Conservation (phyloP, 2,797 vertebrate species). For the Malurus splendens region DNA sequence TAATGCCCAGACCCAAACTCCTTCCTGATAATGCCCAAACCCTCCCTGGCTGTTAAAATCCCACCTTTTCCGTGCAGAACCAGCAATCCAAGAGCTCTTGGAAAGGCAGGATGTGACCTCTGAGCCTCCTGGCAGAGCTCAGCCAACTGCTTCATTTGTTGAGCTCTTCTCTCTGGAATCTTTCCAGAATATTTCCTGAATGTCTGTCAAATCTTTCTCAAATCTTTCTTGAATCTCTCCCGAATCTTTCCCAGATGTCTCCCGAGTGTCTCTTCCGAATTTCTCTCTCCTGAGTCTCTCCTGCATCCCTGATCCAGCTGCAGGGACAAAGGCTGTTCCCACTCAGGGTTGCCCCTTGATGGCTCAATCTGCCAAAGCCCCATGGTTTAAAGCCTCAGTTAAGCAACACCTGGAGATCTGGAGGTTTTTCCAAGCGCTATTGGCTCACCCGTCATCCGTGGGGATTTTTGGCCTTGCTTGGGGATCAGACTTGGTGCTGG, state of each 20-base stretch:
- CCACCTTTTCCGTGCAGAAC: neutral
- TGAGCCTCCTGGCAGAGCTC: neutral
- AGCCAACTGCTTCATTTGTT: neutral
- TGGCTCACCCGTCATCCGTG: accelerated
- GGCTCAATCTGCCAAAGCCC: neutral
- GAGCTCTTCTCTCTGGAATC: too few species aligned
- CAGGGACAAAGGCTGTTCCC: accelerated
- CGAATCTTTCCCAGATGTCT: too few species aligned
- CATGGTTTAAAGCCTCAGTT: neutral
- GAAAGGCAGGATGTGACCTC: neutral
- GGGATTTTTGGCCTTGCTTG: neutral
- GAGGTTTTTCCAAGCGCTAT: neutral
- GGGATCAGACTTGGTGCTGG: accelerated
- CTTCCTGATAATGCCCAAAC: neutral
- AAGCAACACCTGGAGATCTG: accelerated
- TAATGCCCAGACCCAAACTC: neutral
- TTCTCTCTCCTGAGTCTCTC: too few species aligned
- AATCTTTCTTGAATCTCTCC: too few species aligned
- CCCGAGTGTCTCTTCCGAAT: too few species aligned
- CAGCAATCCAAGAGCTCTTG: too few species aligned
- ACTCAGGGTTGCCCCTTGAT: neutral
- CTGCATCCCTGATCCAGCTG: neutral
- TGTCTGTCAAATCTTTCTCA: too few species aligned
- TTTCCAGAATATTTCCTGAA: too few species aligned
- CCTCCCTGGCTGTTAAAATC: accelerated